phyloP scores from a whole-genome alignment of 2,113 vertebrate species.

The Dicentrarchus labrax region DNA sequence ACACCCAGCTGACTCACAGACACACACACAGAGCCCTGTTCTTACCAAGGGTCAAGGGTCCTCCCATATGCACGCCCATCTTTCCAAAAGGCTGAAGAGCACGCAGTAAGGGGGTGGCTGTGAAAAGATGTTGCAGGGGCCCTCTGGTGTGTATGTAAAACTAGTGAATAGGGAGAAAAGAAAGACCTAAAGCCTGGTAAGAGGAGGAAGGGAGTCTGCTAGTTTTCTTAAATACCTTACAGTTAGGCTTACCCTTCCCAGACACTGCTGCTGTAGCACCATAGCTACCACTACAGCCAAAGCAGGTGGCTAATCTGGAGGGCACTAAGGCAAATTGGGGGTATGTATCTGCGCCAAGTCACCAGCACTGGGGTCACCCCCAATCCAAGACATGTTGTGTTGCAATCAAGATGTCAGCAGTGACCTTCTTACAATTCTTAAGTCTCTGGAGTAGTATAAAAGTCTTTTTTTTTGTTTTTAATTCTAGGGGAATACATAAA shows the following conservation, averaged over 20 bases:
- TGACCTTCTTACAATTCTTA: not conserved
- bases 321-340: constrained; percentile 11
- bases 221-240: constrained; percentile 37
- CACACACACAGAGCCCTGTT: constrained; percentile 32
- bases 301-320: constrained; percentile 27
- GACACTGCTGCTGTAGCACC: constrained; percentile 19
- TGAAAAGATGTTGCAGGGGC: constrained; percentile 44
- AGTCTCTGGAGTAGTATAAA: not conserved
- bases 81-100: constrained; percentile 34
- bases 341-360: constrained; percentile 1
- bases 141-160: constrained; percentile 35
- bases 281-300: constrained; percentile 13
- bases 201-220: constrained; percentile 29
- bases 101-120: constrained; percentile 36
- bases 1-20: constrained; percentile 64
- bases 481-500: not conserved
- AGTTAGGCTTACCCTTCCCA: constrained; percentile 16
- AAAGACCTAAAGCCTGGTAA: constrained; percentile 18
- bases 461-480: not conserved
- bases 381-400: not conserved
- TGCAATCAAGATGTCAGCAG: not conserved
- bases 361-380: not conserved
- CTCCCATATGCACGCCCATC: constrained; percentile 19
- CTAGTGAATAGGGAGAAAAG: constrained; percentile 37
- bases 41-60: constrained; percentile 56